Conservation (phyloP, 2,888 invertebrate genomes). For the Rutpela maculata region DNA sequence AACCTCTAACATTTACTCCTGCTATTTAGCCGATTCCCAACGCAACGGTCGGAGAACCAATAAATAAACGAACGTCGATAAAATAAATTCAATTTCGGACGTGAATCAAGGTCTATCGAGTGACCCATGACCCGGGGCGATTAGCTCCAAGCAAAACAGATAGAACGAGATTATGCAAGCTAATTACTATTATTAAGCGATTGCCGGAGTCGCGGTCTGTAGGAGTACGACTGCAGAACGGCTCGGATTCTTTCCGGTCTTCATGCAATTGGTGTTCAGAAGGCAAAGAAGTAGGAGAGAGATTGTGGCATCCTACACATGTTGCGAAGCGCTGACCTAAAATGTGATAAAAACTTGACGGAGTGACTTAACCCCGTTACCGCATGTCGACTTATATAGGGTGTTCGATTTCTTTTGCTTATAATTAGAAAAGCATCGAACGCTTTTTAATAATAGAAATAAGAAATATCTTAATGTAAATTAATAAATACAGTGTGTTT, state of each 20-base stretch:
- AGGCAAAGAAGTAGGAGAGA: constrained; percentile 8
- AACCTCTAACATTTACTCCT: constrained; percentile 8
- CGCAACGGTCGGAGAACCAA: constrained; percentile 2
- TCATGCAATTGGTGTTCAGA: constrained; percentile 7
- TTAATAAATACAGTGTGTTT: too few species aligned
- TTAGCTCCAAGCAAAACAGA: constrained; percentile 35
- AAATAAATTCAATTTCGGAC: constrained; percentile 40
- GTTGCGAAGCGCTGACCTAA: too few species aligned
- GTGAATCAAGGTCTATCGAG: constrained; percentile 35
- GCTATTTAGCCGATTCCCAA: constrained; percentile 15
- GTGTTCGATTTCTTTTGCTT: neutral
- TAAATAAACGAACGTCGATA: constrained; percentile 35
- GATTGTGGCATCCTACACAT: too few species aligned
- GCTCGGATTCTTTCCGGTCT: constrained; percentile 42
- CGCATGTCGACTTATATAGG: neutral
- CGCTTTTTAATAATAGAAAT: too few species aligned
- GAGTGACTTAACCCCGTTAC: too few species aligned
- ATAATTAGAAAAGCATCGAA: too few species aligned
- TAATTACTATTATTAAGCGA: constrained; percentile 43
- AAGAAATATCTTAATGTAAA: too few species aligned
- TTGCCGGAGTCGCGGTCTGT: constrained; percentile 29
- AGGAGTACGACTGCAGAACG: constrained; percentile 28
- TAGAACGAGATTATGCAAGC: constrained; percentile 43
- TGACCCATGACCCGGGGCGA: constrained; percentile 47
- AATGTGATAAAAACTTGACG: too few species aligned